These are phyloP conservation scores for Alloplasta piceator DNA, from an alignment of 2,888 invertebrate species.

Conservation along the genomic window DNA sequence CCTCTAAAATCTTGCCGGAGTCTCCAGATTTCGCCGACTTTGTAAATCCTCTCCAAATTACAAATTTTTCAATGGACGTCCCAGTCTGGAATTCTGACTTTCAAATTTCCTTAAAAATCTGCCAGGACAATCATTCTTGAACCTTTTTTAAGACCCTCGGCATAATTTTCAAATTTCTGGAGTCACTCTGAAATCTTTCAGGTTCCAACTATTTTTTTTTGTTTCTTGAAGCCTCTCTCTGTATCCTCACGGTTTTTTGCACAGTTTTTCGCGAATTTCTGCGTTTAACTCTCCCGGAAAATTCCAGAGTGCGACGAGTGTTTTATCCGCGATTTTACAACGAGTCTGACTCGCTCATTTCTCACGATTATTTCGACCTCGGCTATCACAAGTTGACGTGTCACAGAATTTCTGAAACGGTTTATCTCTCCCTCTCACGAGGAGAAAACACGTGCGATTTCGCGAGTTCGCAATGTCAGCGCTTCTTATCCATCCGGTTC, in stretches of 20 bases:
- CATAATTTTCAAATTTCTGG: not conserved
- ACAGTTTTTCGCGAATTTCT: not conserved
- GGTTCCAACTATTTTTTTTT: not conserved
- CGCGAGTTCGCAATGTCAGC: conserved; percentile 43
- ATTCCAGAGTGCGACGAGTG: not conserved
- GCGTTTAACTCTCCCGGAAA: not conserved
- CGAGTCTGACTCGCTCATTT: not conserved
- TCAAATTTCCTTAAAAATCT: too few relatives aligned
- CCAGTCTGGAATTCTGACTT: too few relatives aligned
- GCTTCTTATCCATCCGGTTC: conserved; percentile 10
- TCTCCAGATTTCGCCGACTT: not conserved
- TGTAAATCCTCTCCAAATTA: too few relatives aligned
- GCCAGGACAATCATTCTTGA: too few relatives aligned
- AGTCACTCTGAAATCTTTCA: not conserved
- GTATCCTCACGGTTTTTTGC: not conserved
- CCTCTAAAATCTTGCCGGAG: not conserved
- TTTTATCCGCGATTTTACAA: not conserved
- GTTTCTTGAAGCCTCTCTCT: not conserved
- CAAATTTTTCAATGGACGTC: too few relatives aligned
- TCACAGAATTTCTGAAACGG: not conserved
- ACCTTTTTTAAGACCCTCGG: not conserved
- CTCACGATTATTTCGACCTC: not conserved
- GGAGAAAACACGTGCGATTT: conserved; percentile 6
- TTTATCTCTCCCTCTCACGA: not conserved
- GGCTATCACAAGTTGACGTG: not conserved